Evolutionary conservation across 2,113 vertebrate genomes (phyloP), one percentile per base, ranked within the genome.

Genomic region (Acrocephalus arundinaceus): DNA sequence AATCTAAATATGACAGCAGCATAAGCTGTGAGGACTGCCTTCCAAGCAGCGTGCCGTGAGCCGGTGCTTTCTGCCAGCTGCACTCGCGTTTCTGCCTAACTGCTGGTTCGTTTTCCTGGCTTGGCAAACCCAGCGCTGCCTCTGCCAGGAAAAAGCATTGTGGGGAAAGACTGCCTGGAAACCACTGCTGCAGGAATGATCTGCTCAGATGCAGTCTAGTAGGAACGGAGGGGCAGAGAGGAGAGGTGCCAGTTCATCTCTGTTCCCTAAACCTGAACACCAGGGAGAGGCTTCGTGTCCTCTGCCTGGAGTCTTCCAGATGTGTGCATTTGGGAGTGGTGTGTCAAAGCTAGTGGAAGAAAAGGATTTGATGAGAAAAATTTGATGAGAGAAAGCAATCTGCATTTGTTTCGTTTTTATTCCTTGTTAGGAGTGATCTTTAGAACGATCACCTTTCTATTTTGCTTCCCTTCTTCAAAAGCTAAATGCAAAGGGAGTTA

Each of bases 1-100:
- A 95, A 96, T 90, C 85, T 88, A 92, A 90, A 92, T 68, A 41
- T 65, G 87, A 86, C 89, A 92, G 84, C 24, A 92, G 61, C 68
- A 96, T 91, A 96, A 96, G 35, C 68, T 88, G 68, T 41, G 55
- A 86, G 72, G 68, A 30, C 55, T 65, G 48, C 7, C 61, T 94
- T 73, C 78, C 85, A 90, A 87, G 17, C 48, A 79, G 82, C 18
- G 3, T 43, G 76, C 72, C 43, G 12, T 25, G 48, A 84, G 87
- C 58, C 59, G 83, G 89, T 35, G 59, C 70, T 73, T 66, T 62
- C 65, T 93, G 88, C 72, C 94, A 95, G 94, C 83, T 86, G 83
- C 76, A 65, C 1, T 92, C 79, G 49, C 2, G 1, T 67, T 90
- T 93, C 86, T 95, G 63, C 75, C 23, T 14, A 74, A 57, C 63